Evolutionary conservation across 2,797 vertebrate species (phyloP), one percentile per base, ranked within the genome.

Genomic region (Epinephelus malabaricus): DNA sequence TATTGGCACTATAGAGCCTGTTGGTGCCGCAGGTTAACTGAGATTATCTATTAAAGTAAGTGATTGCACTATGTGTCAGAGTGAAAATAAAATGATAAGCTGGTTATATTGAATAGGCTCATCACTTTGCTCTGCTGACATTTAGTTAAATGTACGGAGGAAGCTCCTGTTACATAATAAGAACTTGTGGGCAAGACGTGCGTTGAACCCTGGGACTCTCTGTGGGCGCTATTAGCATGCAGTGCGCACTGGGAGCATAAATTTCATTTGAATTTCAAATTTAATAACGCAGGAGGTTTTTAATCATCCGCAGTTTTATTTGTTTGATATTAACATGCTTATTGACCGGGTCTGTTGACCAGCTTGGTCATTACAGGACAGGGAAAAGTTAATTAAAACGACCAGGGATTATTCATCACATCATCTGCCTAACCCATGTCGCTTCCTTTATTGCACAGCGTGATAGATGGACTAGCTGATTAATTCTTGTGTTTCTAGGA

Each of bases 221-320:
- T 94, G 92, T 94, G 94, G 92, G 94, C 94, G 93, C 94, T 74
- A 98, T 99, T 98, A 97, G 93, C 96, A 98, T 98, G 97, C 98
- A 95, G 94, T 89, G 92, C 94, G 96, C 96, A 96, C 95, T 94
- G 92, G 94, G 96, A 94, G 97, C 97, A 98, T 98, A 97, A 95
- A 98, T 98, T 98, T 98, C 96, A 99, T 99, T 99, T 99, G 98
- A 99, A 99, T 99, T 99, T 99, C 97, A 98, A 98, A 99, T 99
- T 99, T 99, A 99, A 99, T 99, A 99, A 99, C 97, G 96, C 97
- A 95, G 97, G 97, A 98, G 97, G 97, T 98, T 99, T 99, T 99
- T 99, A 99, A 99, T 99, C 98, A 99, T 98, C 96, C 95, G 93
- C 96, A 95, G 96, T 99, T 98, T 99, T 99, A 99, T 98, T 99